Conservation (phyloP, 2,888 invertebrate genomes). For the Anarsia innoxiella region DNA sequence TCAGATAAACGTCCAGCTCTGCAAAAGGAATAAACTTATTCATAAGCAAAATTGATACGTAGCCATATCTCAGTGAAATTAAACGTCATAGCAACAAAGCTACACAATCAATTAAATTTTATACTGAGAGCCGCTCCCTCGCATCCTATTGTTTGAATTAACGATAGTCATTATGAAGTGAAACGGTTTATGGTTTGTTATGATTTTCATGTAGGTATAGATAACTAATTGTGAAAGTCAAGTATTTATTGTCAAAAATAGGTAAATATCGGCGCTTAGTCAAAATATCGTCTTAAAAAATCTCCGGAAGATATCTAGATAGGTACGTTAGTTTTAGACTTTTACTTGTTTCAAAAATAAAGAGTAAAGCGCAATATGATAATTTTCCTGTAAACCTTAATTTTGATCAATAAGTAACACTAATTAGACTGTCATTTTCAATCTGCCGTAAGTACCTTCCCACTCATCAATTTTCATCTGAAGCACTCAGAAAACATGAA, state of each 20-base stretch:
- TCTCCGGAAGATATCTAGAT: too few relatives aligned
- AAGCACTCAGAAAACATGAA: constrained; percentile 16
- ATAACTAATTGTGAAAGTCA: constrained; percentile 3
- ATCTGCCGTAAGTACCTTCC: too few relatives aligned
- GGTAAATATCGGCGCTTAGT: too few relatives aligned
- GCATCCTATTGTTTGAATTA: constrained; percentile 32
- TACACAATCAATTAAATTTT: constrained; percentile 39
- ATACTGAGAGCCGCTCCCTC: constrained; percentile 24
- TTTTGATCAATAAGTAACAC: background rate
- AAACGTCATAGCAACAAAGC: constrained; percentile 32
- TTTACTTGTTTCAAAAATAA: too few relatives aligned
- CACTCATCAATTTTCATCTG: constrained; percentile 15
- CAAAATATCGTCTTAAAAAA: too few relatives aligned
- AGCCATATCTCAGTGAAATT: constrained; percentile 19
- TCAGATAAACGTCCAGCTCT: too few relatives aligned
- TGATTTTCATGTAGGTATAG: constrained; percentile 17
- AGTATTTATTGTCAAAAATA: constrained; percentile 3
- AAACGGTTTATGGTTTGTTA: constrained; percentile 38
- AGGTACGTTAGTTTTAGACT: too few relatives aligned
- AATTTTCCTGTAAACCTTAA: too few relatives aligned
- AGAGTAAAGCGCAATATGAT: too few relatives aligned
- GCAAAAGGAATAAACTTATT: constrained; percentile 2
- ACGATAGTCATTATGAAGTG: constrained; percentile 34
- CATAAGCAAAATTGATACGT: constrained; percentile 12
- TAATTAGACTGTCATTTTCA: constrained; percentile 14